phyloP scores from a whole-genome alignment of 2,797 vertebrate genomes.

The Hypotaenidia okinawae region DNA sequence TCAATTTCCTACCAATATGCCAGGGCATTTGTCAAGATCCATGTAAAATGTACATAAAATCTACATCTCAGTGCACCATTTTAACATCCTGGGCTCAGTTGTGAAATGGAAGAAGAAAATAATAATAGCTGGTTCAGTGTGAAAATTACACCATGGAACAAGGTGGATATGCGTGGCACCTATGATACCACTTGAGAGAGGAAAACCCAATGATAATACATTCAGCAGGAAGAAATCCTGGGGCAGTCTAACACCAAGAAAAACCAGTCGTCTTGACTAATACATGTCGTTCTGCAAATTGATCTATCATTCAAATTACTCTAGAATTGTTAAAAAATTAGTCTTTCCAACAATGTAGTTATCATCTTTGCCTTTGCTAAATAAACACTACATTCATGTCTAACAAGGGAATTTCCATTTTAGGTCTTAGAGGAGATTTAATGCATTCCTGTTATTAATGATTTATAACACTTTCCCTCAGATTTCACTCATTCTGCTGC shows the following conservation, averaged over 20 bases:
- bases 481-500: background rate
- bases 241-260: background rate
- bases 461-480: slow-evolving; percentile 18
- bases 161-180: background rate
- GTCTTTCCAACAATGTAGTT: background rate
- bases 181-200: background rate
- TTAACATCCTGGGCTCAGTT: background rate
- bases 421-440: background rate
- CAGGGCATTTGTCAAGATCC: background rate
- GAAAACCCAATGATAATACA: background rate
- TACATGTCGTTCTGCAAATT: background rate
- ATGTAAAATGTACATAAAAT: background rate
- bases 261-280: background rate
- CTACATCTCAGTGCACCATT: background rate
- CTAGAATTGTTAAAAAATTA: slow-evolving; percentile 21
- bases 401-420: background rate
- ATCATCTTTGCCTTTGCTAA: slow-evolving; percentile 19
- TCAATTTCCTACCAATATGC: background rate
- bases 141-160: background rate
- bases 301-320: background rate
- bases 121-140: background rate
- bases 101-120: background rate
- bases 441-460: background rate
- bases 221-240: background rate
- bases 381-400: background rate